phyloP scores from a whole-genome alignment of 2,797 vertebrate genomes.

The Coendou prehensilis region DNA sequence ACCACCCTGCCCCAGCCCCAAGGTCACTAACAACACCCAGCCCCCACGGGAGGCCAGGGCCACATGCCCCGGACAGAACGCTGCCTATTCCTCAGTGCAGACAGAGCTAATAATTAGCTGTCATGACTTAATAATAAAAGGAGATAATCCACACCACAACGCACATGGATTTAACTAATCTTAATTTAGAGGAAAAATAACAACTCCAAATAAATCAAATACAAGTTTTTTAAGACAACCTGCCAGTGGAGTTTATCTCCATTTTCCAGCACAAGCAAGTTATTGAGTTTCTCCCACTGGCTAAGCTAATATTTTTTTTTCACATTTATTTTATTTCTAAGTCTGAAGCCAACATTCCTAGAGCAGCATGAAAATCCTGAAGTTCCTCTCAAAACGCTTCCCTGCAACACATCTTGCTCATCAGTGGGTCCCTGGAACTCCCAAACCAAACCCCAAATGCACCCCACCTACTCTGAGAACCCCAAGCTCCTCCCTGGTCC shows the following conservation, averaged over 20 bases:
- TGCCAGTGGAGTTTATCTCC: constrained; percentile 88
- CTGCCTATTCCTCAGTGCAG: constrained; percentile 82
- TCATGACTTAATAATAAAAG: constrained; percentile 85
- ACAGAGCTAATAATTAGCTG: constrained; percentile 91
- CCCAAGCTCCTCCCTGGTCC: rapidly evolving
- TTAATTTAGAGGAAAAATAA: constrained; percentile 91
- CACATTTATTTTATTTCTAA: constrained; percentile 82
- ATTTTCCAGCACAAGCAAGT: constrained; percentile 86
- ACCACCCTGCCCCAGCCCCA: not conserved
- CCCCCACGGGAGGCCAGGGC: not conserved
- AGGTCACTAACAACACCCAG: not conserved
- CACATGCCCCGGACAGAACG: constrained; percentile 68
- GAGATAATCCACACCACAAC: constrained; percentile 89
- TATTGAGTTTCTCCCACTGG: constrained; percentile 85
- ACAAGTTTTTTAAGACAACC: constrained; percentile 86
- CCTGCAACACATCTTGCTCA: constrained; percentile 71
- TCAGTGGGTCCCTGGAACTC: constrained; percentile 52
- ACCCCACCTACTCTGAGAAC: not conserved
- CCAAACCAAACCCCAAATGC: constrained; percentile 25
- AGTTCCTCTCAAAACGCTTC: constrained; percentile 81
- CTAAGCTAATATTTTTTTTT: constrained; percentile 66
- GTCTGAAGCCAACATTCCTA: constrained; percentile 83
- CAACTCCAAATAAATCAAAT: constrained; percentile 90
- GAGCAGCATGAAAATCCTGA: constrained; percentile 81
- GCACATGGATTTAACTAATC: constrained; percentile 90